Conservation (phyloP, 1,140 invertebrate genomes). For the Matsumurasca onukii region DNA sequence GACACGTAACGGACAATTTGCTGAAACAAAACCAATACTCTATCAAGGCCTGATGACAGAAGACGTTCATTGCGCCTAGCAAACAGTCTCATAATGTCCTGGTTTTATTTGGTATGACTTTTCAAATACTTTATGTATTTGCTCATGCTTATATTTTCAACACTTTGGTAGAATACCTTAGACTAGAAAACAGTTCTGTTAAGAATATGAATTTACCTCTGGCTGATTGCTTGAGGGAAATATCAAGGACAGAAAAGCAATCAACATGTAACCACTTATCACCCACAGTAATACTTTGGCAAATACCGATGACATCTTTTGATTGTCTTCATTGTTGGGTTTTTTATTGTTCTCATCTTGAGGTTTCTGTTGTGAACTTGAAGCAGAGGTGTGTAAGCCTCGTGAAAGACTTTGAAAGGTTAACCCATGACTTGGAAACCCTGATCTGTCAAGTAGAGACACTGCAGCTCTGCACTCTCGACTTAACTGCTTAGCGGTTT, state of each 20-base stretch:
- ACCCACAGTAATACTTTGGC: conserved; percentile 75
- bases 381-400: conserved; percentile 23
- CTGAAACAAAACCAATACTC: conserved; percentile 23
- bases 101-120: conserved; percentile 28
- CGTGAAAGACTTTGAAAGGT: conserved; percentile 16
- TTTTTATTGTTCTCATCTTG: conserved; percentile 33
- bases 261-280: conserved; percentile 69
- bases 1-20: conserved; percentile 67
- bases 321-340: conserved; percentile 55
- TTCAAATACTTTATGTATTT: neutral
- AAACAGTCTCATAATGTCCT: too few relatives aligned
- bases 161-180: conserved; percentile 26
- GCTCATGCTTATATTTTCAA: neutral
- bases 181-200: too few relatives aligned
- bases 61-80: conserved; percentile 30
- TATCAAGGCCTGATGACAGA: conserved; percentile 15
- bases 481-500: conserved; percentile 9
- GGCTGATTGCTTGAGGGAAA: conserved; percentile 71
- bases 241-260: conserved; percentile 66
- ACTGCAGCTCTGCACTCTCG: conserved; percentile 11
- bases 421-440: conserved; percentile 5
- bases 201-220: conserved; percentile 54
- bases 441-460: conserved; percentile 34
- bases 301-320: conserved; percentile 63
- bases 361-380: conserved; percentile 1